Evolutionary conservation across 2,113 vertebrate species (phyloP), one percentile per base, ranked within the genome.

Genomic region (Lycaon pictus): DNA sequence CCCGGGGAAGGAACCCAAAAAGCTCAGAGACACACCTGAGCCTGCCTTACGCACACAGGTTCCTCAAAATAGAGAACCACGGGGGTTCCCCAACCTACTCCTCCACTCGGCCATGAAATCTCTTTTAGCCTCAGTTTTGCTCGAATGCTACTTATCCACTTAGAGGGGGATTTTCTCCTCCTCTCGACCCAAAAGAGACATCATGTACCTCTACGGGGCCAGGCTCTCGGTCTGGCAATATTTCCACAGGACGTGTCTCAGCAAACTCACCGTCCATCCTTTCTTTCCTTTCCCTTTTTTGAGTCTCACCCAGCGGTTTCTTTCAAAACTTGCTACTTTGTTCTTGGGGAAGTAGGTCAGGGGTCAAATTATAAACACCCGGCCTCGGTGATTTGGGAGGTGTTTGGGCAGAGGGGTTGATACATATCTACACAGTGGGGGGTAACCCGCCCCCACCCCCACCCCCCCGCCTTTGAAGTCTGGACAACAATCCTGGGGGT

Each of bases 321-420:
- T 63, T 62, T 85, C n/a, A 67, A 96, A 89, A 93, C 90, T 79
- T 86, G 94, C 74, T 95, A 98, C 94, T 96, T 76, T 94, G 84
- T 96, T 97, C 58, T 87, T 93, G 79, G 76, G 51, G 80, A 96
- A 97, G 77, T 85, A 94, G 96, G 84, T 65, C 74, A 6, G 25
- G 53, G 51, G 79, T 72, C 95, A 96, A 93, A 85, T 82, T 55
- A 84, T 84, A 95, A 96, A 96, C 85, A 85, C 77, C 82, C 82
- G 51, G 11, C 84, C 53, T 79, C 48, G 22, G 56, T 29, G 60
- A 92, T 11, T 19, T 29, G 71, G 69, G 43, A 37, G 83, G 29
- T 53, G 19, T 85, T 87, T 89, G n/a, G 10, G 19, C 83, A 87
- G 74, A 93, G 84, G 13, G 6, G 29, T 60, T 87, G 9, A 32